A percentile compares a stretch with the other conserved stretches of the same genome.
Evolutionary conservation across 2,888 invertebrate genomes (phyloP).

Genomic region (Macaria notata): DNA sequence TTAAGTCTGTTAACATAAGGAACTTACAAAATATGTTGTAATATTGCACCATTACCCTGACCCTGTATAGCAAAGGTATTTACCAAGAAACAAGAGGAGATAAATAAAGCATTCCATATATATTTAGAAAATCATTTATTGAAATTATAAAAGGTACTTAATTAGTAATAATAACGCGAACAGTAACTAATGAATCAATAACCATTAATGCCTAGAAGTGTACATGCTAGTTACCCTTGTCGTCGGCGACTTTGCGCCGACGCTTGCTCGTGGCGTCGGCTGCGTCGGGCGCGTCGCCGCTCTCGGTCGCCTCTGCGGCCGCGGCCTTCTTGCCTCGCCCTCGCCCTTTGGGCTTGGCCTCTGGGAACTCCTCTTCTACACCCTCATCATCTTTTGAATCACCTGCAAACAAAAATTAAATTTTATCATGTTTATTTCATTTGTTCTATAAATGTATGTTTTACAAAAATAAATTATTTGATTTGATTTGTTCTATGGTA

Average conservation of each 20-base stretch:
- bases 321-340: slow-evolving; percentile 58
- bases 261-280: slow-evolving; percentile 62
- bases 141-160: slow-evolving; percentile 65
- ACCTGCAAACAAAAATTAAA: slow-evolving; percentile 37
- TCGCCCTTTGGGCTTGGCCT: slow-evolving; percentile 64
- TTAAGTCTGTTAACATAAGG: background rate
- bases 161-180: slow-evolving; percentile 56
- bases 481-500: background rate
- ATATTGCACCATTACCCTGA: slow-evolving; percentile 8
- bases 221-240: slow-evolving; percentile 75
- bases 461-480: too few relatives aligned
- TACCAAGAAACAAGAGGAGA: slow-evolving; percentile 33
- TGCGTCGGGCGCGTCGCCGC: slow-evolving; percentile 54
- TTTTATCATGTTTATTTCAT: too few relatives aligned
- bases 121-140: slow-evolving; percentile 72
- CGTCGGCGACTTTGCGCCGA: slow-evolving; percentile 65
- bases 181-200: slow-evolving; percentile 47
- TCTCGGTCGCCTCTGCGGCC: slow-evolving; percentile 43
- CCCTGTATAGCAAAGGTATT: slow-evolving; percentile 14
- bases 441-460: background rate
- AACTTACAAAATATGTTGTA: background rate
- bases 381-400: slow-evolving; percentile 56
- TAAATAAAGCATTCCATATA: slow-evolving; percentile 63
- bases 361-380: slow-evolving; percentile 51
- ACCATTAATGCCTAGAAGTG: slow-evolving; percentile 44